Percentiles rank a stretch among this genome's conserved stretches.
These are phyloP conservation scores for Bellardia bayeri DNA, from an alignment of 2,888 invertebrate genomes.

Conservation along the genomic window DNA sequence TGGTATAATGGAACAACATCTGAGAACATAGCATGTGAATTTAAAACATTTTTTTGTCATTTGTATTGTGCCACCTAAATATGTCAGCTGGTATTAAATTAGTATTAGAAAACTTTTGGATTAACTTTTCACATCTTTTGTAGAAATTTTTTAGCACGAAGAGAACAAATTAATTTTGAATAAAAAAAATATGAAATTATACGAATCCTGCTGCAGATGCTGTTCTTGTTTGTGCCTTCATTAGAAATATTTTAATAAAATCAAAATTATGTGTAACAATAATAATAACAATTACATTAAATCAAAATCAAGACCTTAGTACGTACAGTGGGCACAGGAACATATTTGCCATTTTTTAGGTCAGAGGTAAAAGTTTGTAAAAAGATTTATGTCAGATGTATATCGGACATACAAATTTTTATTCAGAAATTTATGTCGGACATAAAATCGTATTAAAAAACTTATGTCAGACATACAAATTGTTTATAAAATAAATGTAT, in stretches of 20 bases:
- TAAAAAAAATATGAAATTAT: not conserved
- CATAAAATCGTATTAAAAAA: too few species aligned
- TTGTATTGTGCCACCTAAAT: constrained; percentile 1
- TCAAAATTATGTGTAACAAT: not conserved
- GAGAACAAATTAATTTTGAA: not conserved
- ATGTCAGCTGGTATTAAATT: not conserved
- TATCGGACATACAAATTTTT: too few species aligned
- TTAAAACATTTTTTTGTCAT: not conserved
- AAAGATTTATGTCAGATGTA: not conserved
- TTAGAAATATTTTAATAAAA: not conserved
- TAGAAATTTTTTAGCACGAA: not conserved
- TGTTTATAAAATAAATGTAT: too few species aligned
- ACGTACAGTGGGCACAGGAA: not conserved
- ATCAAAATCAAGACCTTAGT: not conserved
- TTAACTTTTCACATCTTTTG: not conserved
- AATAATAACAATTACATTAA: constrained; percentile 4
- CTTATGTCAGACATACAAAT: too few species aligned
- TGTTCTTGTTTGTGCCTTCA: not conserved
- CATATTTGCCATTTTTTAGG: too few species aligned
- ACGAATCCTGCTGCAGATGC: not conserved
- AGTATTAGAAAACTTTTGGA: not conserved
- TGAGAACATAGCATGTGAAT: not conserved
- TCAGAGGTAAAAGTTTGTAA: too few species aligned
- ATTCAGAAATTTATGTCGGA: too few species aligned
- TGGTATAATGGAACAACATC: not conserved